Base-by-base conservation (phyloP, 2,888 invertebrate species). In the Cremastobaeus sp. region DNA sequence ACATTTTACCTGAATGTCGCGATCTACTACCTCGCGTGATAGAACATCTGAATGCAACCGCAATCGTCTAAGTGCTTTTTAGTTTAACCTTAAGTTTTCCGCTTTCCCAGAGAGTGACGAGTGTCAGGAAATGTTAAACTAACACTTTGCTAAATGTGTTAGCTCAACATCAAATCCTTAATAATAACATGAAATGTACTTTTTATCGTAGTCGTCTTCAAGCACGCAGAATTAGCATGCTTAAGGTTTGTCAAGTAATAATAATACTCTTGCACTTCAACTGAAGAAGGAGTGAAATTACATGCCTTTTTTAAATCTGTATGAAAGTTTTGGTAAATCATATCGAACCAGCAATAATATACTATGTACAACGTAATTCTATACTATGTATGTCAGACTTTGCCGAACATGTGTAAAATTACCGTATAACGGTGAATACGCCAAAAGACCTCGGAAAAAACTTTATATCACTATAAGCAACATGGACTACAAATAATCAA, bases 331-430 rank as follows among this genome's bases (percentile, higher is more conserved):
- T 70, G 70, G 70, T 70, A 62, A 70, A 70, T 70, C 50, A 64
- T 43, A 64, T 57, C 64, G 62, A 70, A 47, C 54, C 60, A 64
- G 20, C 64, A 64, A 71, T 71, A 41, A 71, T 50, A 62, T 55
- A 39, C 43, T 47, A 32, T 57, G 57, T 50, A 18, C 64, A 37
- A 57, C 28, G 57, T 64, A 64, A 71, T 57, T 71, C 59, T 64
- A 50, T 71, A 64, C 64, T 57, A 64, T 57, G 41, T 57, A 34
- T 57, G 30, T 28, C 57, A 64, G 57, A 64, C 50, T 71, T 71
- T 71, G 45, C 50, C 41, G 62, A 70, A 70, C 55, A 48, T 39
- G 55, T 48, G 62, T 50, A 70, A 70, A 70, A 70, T 70, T 62
- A 70, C 62, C 17, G 20, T 20, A n/a, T 34, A 9, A 47, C 34